Base-by-base conservation (phyloP, 2,888 invertebrate species). In the Achlya flavicornis region DNA sequence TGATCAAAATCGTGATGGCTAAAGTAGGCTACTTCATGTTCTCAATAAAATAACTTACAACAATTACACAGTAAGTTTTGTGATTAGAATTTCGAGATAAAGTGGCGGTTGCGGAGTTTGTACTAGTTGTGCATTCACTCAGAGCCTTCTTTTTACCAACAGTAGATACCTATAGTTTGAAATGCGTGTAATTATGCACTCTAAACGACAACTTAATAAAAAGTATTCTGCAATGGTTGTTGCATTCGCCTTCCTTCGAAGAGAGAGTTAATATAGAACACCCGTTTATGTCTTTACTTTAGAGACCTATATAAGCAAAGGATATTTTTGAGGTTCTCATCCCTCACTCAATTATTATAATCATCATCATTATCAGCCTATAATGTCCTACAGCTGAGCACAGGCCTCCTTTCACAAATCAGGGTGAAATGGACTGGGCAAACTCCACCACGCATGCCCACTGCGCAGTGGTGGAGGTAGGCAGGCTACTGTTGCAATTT, bases 1-100 rank as follows among this genome's bases (percentile, higher is more conserved):
- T n/a, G 19, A 53, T 53, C 19, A 53, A 19, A 53, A 53, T 19
- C 53, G 53, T 53, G 53, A 53, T 53, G 53, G n/a, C 14, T 53
- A 16, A 53, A 53, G 41, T 41, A 12, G 41, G 12, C 41, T 4
- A 41, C 3, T 12, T 41, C 8, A 53, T 19, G 53, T 8, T 19
- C 53, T 19, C 19, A 53, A 53, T 19, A 53, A 19, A 53, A n/a
- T 46, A 46, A 46, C 46, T 46, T 1, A 16, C 53, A 19, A 19
- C 19, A 53, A 53, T 53, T 53, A 53, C 53, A 53, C 16, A 53
- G 19, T 53, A 19, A 53, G 53, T 19, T 53, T 53, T 12, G 12
- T n/a, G 16, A 53, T 53, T 48, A 16, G 48, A 48, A 48, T 48
- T 48, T 48, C 48, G 53, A 53, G 53, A 53, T 53, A 53, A 16